Percentiles rank a stretch among this genome's conserved stretches.
Evolutionary conservation across 1,140 invertebrate species (phyloP).

Genomic region (Lasaia peninsularis): DNA sequence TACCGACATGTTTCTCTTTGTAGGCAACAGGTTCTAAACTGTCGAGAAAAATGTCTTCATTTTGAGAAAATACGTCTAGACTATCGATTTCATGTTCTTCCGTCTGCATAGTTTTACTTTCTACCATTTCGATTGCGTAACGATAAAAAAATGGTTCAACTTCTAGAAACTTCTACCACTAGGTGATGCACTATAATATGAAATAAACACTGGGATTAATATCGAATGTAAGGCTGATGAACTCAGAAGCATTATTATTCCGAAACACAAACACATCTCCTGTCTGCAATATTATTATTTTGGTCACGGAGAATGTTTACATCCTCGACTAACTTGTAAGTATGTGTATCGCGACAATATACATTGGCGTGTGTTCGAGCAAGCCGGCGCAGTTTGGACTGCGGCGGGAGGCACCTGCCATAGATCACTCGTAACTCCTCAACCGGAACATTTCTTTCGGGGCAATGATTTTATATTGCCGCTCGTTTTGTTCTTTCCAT

Average conservation of each 20-base stretch:
- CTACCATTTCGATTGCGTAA: constrained; percentile 49
- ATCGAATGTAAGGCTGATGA: constrained; percentile 51
- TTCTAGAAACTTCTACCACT: neutral
- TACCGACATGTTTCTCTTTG: constrained; percentile 46
- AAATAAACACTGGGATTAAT: neutral
- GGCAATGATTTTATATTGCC: constrained; percentile 34
- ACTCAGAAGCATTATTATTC: constrained; percentile 62
- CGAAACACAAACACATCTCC: constrained; percentile 54
- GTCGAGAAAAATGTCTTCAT: constrained; percentile 55
- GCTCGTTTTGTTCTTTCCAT: constrained; percentile 21
- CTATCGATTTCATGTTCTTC: constrained; percentile 58
- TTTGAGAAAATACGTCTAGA: constrained; percentile 53
- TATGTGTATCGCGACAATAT: no score
- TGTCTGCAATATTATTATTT: constrained; percentile 52
- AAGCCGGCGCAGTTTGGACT: constrained; percentile 36
- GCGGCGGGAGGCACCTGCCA: constrained; percentile 22
- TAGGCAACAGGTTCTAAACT: constrained; percentile 55
- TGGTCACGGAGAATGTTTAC: constrained; percentile 38
- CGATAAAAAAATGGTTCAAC: constrained; percentile 1
- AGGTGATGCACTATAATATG: neutral
- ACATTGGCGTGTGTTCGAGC: no score
- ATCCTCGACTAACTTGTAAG: no score
- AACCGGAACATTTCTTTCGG: constrained; percentile 64
- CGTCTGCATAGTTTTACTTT: constrained; percentile 48
- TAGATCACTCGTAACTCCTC: constrained; percentile 45